Conservation (phyloP, 2,797 vertebrate species). For the Coluber constrictor region DNA sequence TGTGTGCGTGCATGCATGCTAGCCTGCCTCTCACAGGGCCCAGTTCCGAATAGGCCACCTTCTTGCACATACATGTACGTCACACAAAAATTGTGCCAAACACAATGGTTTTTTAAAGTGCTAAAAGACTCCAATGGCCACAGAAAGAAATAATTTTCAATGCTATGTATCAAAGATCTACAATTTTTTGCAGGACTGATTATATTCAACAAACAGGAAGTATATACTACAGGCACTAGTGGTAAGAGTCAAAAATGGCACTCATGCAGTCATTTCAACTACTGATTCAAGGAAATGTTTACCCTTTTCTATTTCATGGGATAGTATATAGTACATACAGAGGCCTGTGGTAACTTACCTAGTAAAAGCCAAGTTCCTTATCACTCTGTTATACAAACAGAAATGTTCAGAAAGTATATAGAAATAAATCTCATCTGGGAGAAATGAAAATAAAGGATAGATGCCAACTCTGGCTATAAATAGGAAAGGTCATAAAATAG, state of each 20-base stretch:
- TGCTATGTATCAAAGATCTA: not conserved
- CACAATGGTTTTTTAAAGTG: not conserved
- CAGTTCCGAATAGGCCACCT: not conserved
- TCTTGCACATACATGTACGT: not conserved
- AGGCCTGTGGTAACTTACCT: not conserved
- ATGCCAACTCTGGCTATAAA: constrained; percentile 11
- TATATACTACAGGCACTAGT: not conserved
- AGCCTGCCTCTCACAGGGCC: too few relatives aligned
- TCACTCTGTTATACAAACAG: not conserved
- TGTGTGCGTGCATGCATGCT: too few relatives aligned
- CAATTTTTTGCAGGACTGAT: not conserved
- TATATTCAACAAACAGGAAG: not conserved
- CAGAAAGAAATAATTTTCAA: not conserved
- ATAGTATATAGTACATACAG: not conserved
- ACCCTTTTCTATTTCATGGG: not conserved
- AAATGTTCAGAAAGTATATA: constrained; percentile 11
- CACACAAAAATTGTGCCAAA: not conserved
- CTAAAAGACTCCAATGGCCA: not conserved
- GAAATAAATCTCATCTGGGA: not conserved
- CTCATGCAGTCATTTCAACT: not conserved
- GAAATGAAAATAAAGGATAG: constrained; percentile 9
- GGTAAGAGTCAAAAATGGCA: not conserved
- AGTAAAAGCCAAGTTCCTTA: not conserved
- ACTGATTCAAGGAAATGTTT: not conserved
- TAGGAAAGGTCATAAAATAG: not conserved